These are phyloP conservation scores for Erythrocercus mccallii DNA, from an alignment of 2,113 vertebrate genomes.

Conservation along the genomic window DNA sequence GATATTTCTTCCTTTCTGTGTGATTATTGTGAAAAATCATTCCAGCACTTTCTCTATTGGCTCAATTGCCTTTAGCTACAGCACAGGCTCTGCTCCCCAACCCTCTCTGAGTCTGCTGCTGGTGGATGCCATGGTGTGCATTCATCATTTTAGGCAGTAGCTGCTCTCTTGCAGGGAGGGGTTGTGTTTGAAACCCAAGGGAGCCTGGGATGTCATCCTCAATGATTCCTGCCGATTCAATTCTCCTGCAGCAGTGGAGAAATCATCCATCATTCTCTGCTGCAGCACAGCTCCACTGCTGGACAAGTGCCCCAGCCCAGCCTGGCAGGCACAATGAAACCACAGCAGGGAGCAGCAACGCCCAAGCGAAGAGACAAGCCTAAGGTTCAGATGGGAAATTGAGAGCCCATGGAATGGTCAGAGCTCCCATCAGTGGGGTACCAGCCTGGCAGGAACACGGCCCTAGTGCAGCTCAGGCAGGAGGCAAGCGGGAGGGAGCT, in stretches of 20 bases:
- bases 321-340: background rate
- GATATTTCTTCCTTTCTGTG: background rate
- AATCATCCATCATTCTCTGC: background rate
- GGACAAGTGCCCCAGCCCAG: background rate
- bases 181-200: background rate
- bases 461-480: fast-evolving
- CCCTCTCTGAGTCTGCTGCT: background rate
- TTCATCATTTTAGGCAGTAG: background rate
- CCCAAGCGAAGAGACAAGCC: background rate
- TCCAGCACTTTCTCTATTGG: background rate
- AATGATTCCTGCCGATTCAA: background rate
- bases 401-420: background rate
- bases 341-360: background rate
- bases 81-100: background rate
- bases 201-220: background rate
- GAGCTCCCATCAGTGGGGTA: background rate
- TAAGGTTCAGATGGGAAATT: fast-evolving
- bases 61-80: background rate
- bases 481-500: background rate
- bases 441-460: background rate
- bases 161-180: background rate
- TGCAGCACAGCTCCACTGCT: background rate
- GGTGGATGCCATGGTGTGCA: background rate
- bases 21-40: background rate
- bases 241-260: background rate